Evolutionary conservation across 2,113 vertebrate species (phyloP).

Genomic region (Parotia lawesii): DNA sequence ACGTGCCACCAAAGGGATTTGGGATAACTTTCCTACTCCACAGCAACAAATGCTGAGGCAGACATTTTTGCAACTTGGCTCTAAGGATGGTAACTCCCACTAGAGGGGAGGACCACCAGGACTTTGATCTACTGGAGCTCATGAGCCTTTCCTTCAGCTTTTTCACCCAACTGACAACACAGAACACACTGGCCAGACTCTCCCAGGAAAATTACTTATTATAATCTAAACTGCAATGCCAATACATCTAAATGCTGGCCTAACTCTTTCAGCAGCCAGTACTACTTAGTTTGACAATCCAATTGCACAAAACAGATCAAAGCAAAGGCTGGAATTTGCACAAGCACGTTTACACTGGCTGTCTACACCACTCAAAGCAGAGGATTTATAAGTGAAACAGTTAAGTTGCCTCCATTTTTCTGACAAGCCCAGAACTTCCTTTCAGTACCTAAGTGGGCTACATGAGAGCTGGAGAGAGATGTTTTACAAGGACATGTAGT

Average conservation of each 20-base stretch:
- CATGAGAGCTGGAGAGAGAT: neutral
- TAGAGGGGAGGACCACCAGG: neutral
- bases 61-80: neutral
- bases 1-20: neutral
- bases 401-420: neutral
- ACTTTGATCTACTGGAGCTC: neutral
- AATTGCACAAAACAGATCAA: neutral
- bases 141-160: neutral
- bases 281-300: neutral
- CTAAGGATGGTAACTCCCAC: neutral
- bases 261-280: neutral
- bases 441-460: neutral
- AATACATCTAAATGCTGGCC: neutral
- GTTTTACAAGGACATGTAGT: neutral
- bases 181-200: neutral
- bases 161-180: neutral
- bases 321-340: neutral
- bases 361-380: neutral
- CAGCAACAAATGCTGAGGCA: neutral
- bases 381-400: neutral
- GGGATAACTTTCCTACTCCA: neutral
- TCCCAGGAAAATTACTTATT: neutral
- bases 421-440: neutral
- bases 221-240: neutral
- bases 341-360: neutral